phyloP scores from a whole-genome alignment of 1,140 invertebrate genomes.

The Homalodisca vitripennis region DNA sequence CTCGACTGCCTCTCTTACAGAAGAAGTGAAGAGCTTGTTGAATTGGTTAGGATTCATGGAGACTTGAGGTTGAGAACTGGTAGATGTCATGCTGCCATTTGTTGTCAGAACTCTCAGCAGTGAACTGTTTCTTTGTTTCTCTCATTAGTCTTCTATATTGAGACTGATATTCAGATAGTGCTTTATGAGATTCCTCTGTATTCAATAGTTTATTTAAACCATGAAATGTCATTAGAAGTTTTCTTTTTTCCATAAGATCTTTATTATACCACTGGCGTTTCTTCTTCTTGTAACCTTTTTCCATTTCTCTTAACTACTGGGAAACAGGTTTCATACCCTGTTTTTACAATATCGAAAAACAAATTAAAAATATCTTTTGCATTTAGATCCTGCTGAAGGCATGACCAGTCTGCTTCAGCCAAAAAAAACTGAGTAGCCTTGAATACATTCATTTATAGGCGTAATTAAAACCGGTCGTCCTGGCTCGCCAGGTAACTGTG shows the following conservation, averaged over 20 bases:
- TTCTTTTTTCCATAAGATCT: constrained; percentile 1
- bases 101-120: background rate
- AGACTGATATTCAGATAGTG: background rate
- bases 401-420: background rate
- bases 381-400: background rate
- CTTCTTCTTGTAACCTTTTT: background rate
- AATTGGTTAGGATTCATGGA: background rate
- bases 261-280: background rate
- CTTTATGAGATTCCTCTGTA: background rate
- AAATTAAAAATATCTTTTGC: background rate
- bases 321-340: background rate
- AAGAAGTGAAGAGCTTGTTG: background rate
- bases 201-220: background rate
- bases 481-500: background rate
- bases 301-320: background rate
- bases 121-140: background rate
- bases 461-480: background rate
- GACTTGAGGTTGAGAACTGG: background rate
- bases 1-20: background rate
- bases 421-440: background rate
- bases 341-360: background rate
- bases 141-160: background rate
- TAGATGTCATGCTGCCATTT: background rate
- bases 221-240: background rate
- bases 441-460: background rate